Evolutionary conservation across 1,140 invertebrate species (phyloP).

Genomic region (Eurosta solidaginis): DNA sequence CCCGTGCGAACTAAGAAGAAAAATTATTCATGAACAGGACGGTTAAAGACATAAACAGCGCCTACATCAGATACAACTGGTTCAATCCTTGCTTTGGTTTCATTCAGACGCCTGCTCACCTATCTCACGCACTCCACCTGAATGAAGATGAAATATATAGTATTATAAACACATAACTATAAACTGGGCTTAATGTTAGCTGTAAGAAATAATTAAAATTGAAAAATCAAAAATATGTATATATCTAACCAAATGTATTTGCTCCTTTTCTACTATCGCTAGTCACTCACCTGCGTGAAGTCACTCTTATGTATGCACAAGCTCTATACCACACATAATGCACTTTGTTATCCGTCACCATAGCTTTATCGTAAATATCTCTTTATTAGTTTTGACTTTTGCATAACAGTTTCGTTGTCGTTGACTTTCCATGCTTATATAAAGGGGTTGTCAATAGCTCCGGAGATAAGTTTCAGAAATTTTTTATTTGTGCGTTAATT

Average conservation of each 20-base stretch:
- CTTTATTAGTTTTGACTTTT: constrained; percentile 23
- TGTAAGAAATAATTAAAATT: background rate
- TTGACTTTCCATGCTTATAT: background rate
- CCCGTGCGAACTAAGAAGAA: no score
- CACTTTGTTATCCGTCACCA: background rate
- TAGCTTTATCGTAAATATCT: background rate
- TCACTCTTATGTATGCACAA: background rate
- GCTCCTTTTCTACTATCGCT: background rate
- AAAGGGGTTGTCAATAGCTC: no score
- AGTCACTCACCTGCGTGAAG: background rate
- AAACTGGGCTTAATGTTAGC: background rate
- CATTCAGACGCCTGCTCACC: no score
- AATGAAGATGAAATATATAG: no score
- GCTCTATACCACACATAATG: no score
- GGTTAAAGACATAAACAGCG: no score
- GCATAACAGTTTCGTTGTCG: constrained; percentile 13
- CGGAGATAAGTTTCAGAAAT: no score
- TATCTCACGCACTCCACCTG: no score
- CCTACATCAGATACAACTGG: no score
- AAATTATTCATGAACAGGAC: no score
- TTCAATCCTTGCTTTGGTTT: no score
- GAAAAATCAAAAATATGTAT: background rate
- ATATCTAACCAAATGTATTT: background rate
- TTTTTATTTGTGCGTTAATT: background rate
- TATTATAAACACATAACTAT: no score